A percentile compares a stretch with the other conserved stretches of the same genome.
Conservation (phyloP, 92 coral and sea anemone genomes). For the Zoanthus solanderi region DNA sequence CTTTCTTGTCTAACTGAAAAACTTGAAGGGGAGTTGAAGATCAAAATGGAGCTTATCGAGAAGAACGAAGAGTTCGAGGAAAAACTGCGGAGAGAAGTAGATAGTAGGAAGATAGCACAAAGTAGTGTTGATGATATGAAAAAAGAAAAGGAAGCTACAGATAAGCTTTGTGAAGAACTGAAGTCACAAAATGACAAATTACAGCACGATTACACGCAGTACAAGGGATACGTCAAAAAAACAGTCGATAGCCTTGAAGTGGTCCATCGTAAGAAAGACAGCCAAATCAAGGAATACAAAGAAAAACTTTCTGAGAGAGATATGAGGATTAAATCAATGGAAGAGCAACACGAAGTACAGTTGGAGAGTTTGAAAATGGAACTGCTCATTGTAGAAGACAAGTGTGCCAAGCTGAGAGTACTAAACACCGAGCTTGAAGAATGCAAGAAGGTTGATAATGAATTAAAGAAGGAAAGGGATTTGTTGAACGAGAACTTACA, state of each 20-base stretch:
- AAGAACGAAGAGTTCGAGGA: constrained; percentile 13
- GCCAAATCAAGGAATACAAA: constrained; percentile 33
- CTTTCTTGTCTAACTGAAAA: constrained; percentile 46
- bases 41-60: constrained; percentile 41
- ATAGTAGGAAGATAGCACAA: not conserved
- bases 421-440: constrained; percentile 56
- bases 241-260: constrained; percentile 54
- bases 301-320: constrained; percentile 29
- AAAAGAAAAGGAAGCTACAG: constrained; percentile 32
- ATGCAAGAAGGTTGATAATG: not conserved
- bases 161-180: constrained; percentile 17
- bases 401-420: constrained; percentile 61
- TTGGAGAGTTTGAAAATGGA: constrained; percentile 73
- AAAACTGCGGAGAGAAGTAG: constrained; percentile 10
- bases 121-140: constrained; percentile 1
- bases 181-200: constrained; percentile 5
- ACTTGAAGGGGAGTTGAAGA: constrained; percentile 42
- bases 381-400: constrained; percentile 66
- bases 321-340: constrained; percentile 45
- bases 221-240: constrained; percentile 31
- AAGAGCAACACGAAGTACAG: constrained; percentile 60
- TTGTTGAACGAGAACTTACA: constrained; percentile 51
- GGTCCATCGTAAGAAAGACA: constrained; percentile 18
- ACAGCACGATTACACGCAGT: constrained; percentile 39
- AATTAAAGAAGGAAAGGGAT: constrained; percentile 51